Percentiles rank a stretch among this genome's conserved stretches.
These are phyloP conservation scores for Apodemia mormo DNA, from an alignment of 2,888 invertebrate species.

Conservation along the genomic window DNA sequence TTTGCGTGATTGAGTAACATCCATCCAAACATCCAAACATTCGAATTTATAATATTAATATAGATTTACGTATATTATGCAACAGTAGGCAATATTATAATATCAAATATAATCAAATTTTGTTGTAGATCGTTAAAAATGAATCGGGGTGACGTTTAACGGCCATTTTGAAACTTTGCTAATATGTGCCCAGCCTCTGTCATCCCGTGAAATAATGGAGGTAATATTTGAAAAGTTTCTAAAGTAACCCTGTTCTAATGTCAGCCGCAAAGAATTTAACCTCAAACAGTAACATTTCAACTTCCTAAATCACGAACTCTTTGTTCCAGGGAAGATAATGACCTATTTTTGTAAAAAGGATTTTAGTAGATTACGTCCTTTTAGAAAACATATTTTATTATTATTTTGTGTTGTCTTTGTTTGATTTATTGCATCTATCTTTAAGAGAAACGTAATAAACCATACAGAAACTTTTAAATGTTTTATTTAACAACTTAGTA, in stretches of 20 bases:
- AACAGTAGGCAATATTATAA: background rate
- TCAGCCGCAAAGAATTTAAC: conserved; percentile 70
- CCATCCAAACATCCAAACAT: too few species aligned
- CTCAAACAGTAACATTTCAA: conserved; percentile 62
- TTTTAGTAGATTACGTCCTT: background rate
- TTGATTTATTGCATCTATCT: too few species aligned
- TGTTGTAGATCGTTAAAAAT: conserved; percentile 51
- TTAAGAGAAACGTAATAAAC: too few species aligned
- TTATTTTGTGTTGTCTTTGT: background rate
- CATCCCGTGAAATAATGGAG: conserved; percentile 78
- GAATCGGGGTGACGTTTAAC: conserved; percentile 62
- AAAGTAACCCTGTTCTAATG: conserved; percentile 62
- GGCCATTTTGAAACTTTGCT: conserved; percentile 69
- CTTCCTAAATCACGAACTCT: conserved; percentile 52
- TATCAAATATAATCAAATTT: conserved; percentile 19
- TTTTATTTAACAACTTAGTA: too few species aligned
- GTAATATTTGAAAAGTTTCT: conserved; percentile 79
- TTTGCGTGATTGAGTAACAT: too few species aligned
- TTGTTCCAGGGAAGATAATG: conserved; percentile 20
- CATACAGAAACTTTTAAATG: too few species aligned
- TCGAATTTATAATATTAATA: too few species aligned
- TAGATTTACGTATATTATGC: too few species aligned
- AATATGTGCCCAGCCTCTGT: conserved; percentile 81
- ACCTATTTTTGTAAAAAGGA: conserved; percentile 3
- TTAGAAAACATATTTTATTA: background rate